Base-by-base conservation (phyloP, 2,888 invertebrate species). In the Melanargia galathea region DNA sequence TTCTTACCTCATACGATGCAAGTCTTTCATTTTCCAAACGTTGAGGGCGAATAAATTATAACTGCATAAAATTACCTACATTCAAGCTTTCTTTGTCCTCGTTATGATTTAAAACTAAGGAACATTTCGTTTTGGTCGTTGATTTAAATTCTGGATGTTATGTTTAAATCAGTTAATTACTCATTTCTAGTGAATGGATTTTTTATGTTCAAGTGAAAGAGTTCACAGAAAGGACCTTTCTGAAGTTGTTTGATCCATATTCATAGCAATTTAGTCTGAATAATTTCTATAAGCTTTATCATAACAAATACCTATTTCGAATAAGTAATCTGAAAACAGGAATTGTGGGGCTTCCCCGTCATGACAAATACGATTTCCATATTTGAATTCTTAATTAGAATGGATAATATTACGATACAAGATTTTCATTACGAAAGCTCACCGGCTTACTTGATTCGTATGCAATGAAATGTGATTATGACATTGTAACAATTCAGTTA, bases 401-500 rank as follows among this genome's bases (percentile, higher is more conserved):
- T 16, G 16, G 43, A 43, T 16, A 18, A 43, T 10, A 18, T 18
- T 43, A 18, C 8, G 10, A 43, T 5, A 30, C 8, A 30, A 30
- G 30, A 30, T 30, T 30, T 8, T 18, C 18, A 43, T 18, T 16
- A 16, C 18, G 8, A 43, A 43, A 45, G 22, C 45, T 45, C 13
- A n/a, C 8, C 38, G 8, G 18, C 45, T 13, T 8, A 57, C 38
- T 64, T 33, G 13, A 58, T 58, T 56, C 63, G n/a, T n/a, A n/a
- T n/a, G n/a, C 30, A 38, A 63, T 40, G n/a, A 48, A 60, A 52
- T 48, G 30, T 52, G 26, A 60, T 62, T 62, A 52, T 62, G 43
- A 62, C 60, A 55, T 58, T 63, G 51, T 62, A 55, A 61, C 58
- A 52, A 60, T 65, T 62, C 45, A 60, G 46, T 59, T 56, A 16